Base-by-base conservation (phyloP, 2,797 vertebrate genomes). In the Neosilurus hyrtlii region DNA sequence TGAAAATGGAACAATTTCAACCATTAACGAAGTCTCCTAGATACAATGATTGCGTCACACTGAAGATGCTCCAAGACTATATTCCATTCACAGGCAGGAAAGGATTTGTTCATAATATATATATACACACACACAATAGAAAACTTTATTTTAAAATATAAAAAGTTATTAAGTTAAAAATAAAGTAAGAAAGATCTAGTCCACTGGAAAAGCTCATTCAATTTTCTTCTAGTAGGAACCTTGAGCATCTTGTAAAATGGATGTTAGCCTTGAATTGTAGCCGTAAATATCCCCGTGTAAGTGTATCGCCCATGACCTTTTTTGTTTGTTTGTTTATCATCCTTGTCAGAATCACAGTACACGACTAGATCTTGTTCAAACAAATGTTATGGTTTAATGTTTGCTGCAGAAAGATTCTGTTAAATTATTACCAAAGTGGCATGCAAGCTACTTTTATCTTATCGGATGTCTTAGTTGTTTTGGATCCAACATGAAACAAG, bases 1-100 rank as follows among this genome's bases (percentile, higher is more conserved):
- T 61, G 22, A 68, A 81, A 81, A 80, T 59, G 62, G 70, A 80
- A 70, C 52, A 52, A 75, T 67, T 80, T 80, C 73, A 65, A 49
- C n/a, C 52, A 67, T 67, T 67, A 67, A 80, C 24, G 56, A 35
- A 67, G 73, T 80, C 35, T 80, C 63, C 52, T 68, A 30, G 52
- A 75, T 80, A 62, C 16, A 43, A 6, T 30, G 26, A 43, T 61
- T 67, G 63, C 35, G 37, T 80, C 62, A 80, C 62, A 67, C 52
- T 22, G 18, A 37, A 52, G 72, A 74, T 3, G 26, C 52, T 35
- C 52, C 2, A 54, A 18, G 54, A 30, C 15, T 14, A 35, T 52
- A 74, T 51, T 80, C 24, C 15, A 6, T 65, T 57, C 16, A 20
- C 7, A 56, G 54, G n/a, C 24, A 73, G 20, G 14, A 49, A 63